phyloP scores from a whole-genome alignment of 2,888 invertebrate genomes.

The Cephonodes hylas region DNA sequence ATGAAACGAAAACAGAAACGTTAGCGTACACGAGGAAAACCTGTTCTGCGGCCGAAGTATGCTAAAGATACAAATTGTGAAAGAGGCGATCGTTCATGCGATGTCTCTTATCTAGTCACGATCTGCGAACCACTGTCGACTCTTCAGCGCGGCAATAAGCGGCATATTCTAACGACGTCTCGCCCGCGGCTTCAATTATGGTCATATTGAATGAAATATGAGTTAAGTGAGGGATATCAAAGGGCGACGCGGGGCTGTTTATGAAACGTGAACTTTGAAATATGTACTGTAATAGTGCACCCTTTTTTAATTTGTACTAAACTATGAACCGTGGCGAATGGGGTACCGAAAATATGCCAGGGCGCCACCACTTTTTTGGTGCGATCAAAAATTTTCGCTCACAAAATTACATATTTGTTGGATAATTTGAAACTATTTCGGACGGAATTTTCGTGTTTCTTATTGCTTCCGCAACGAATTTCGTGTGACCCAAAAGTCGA shows the following conservation, averaged over 20 bases:
- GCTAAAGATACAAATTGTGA: slow-evolving; percentile 80
- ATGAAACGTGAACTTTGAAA: slow-evolving; percentile 77
- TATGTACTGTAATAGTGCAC: slow-evolving; percentile 70
- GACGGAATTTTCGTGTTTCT: slow-evolving; percentile 76
- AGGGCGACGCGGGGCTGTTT: slow-evolving; percentile 74
- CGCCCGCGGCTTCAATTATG: slow-evolving; percentile 73
- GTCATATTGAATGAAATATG: slow-evolving; percentile 80
- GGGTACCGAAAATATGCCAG: slow-evolving; percentile 54
- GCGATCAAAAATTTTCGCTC: slow-evolving; percentile 50
- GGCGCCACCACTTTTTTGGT: slow-evolving; percentile 25
- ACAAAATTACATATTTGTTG: slow-evolving; percentile 54
- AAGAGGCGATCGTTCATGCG: slow-evolving; percentile 77
- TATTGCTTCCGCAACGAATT: slow-evolving; percentile 81
- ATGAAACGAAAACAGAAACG: slow-evolving; percentile 70
- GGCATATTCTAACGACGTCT: slow-evolving; percentile 55
- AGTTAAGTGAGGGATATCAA: slow-evolving; percentile 80
- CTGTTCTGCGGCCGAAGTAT: slow-evolving; percentile 74
- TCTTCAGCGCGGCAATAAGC: slow-evolving; percentile 55
- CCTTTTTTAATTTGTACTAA: slow-evolving; percentile 78
- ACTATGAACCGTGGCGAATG: slow-evolving; percentile 69
- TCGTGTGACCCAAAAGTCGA: slow-evolving; percentile 78
- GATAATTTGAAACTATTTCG: slow-evolving; percentile 68
- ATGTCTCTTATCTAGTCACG: slow-evolving; percentile 55
- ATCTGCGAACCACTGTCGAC: slow-evolving; percentile 55
- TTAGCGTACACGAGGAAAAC: slow-evolving; percentile 69